A percentile compares a stretch with the other conserved stretches of the same genome.
These are phyloP conservation scores for Leptodirus hochenwartii DNA, from an alignment of 2,888 invertebrate genomes.

Conservation along the genomic window DNA sequence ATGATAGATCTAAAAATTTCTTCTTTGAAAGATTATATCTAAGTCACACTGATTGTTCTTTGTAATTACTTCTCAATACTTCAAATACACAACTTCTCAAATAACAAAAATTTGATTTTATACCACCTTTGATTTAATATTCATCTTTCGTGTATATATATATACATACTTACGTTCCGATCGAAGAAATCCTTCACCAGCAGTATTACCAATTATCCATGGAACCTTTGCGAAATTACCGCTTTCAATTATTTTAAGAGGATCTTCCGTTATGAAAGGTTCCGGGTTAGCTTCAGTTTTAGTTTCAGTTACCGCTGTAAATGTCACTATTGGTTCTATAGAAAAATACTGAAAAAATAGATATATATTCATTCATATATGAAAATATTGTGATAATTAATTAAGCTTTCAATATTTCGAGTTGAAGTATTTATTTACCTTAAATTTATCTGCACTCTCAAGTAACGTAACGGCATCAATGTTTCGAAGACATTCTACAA, in stretches of 20 bases:
- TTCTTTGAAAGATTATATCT: too few relatives aligned
- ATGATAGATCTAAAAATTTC: too few relatives aligned
- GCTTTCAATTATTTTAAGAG: slow-evolving; percentile 22
- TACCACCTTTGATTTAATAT: too few relatives aligned
- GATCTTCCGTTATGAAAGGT: slow-evolving; percentile 29
- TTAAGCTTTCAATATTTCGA: too few relatives aligned
- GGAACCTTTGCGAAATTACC: slow-evolving; percentile 29
- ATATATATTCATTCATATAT: background rate
- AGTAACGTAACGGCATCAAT: slow-evolving; percentile 24
- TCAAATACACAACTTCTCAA: too few relatives aligned
- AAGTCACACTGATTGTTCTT: too few relatives aligned
- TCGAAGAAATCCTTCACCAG: slow-evolving; percentile 32
- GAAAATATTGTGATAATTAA: too few relatives aligned
- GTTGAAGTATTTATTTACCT: slow-evolving; percentile 18
- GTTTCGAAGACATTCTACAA: slow-evolving; percentile 26
- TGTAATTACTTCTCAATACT: too few relatives aligned
- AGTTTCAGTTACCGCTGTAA: slow-evolving; percentile 28
- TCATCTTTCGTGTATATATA: too few relatives aligned
- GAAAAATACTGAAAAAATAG: slow-evolving; percentile 25
- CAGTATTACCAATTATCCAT: slow-evolving; percentile 29
- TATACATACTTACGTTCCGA: slow-evolving; percentile 22
- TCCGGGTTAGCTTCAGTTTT: slow-evolving; percentile 19
- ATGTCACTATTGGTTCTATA: slow-evolving; percentile 30
- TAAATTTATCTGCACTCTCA: slow-evolving; percentile 27
- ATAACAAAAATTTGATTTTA: too few relatives aligned